Percentiles rank a stretch among this genome's conserved stretches.
phyloP scores from a whole-genome alignment of 2,113 vertebrate species.

The Ceuthmochares aereus region DNA sequence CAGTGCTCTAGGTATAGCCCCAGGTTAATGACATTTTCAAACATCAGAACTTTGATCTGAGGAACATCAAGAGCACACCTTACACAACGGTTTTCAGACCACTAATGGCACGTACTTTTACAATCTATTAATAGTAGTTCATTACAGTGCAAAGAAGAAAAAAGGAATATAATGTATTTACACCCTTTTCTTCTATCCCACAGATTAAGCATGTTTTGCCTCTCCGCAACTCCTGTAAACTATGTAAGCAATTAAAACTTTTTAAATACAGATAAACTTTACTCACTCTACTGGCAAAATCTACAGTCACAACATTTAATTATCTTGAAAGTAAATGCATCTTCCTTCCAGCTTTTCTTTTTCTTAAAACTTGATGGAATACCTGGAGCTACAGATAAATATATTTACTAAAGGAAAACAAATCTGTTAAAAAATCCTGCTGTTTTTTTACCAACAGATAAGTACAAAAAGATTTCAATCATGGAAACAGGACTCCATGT shows the following conservation, averaged over 20 bases:
- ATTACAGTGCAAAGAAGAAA: not conserved
- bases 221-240: not conserved
- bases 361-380: not conserved
- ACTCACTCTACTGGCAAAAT: constrained; percentile 3
- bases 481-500: not conserved
- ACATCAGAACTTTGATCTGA: not conserved
- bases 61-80: not conserved
- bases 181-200: not conserved
- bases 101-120: not conserved
- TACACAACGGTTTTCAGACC: not conserved
- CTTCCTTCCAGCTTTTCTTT: not conserved
- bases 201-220: not conserved
- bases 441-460: not conserved
- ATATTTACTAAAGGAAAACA: constrained; percentile 44
- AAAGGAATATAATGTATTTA: not conserved
- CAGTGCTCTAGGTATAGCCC: not conserved
- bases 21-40: not conserved
- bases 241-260: constrained; percentile 8
- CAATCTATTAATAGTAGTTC: not conserved
- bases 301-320: constrained; percentile 40
- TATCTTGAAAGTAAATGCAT: constrained; percentile 26
- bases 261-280: not conserved
- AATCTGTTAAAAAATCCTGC: constrained; percentile 3
- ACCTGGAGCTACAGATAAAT: constrained; percentile 12
- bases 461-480: constrained; percentile 28